Conservation (phyloP, 2,113 vertebrate genomes). For the Suncus etruscus region DNA sequence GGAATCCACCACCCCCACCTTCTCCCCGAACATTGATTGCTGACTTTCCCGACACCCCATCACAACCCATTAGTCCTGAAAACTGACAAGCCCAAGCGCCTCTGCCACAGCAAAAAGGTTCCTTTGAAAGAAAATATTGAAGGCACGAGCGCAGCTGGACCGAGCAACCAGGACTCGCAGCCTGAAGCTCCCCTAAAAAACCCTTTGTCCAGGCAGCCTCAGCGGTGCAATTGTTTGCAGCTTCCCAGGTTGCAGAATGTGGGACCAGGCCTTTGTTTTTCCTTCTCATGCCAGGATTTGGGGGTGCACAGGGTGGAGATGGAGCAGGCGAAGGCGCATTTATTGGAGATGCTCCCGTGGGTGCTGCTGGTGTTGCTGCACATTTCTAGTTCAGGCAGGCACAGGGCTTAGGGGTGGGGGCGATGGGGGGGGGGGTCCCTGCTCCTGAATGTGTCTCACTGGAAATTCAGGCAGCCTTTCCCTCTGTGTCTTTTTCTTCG, state of each 20-base stretch:
- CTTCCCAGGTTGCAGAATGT: background rate
- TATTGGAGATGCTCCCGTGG: too few species aligned
- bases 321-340: too few species aligned
- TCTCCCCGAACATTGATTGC: slow-evolving; percentile 86
- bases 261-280: too few species aligned
- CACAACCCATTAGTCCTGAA: slow-evolving; percentile 90
- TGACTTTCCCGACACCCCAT: slow-evolving; percentile 90
- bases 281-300: too few species aligned
- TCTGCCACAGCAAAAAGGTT: slow-evolving; percentile 88
- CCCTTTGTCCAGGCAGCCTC: background rate
- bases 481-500: background rate
- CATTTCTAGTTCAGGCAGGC: too few species aligned
- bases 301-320: too few species aligned
- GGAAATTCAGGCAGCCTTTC: slow-evolving; percentile 44
- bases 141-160: slow-evolving; percentile 74
- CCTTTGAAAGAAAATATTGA: slow-evolving; percentile 86
- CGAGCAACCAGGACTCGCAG: slow-evolving; percentile 64
- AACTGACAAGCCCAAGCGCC: slow-evolving; percentile 88
- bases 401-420: too few species aligned
- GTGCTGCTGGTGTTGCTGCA: too few species aligned
- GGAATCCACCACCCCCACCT: slow-evolving; percentile 43
- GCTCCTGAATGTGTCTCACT: background rate
- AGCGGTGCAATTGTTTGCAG: background rate
- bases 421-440: too few species aligned
- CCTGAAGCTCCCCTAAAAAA: too few species aligned